Evolutionary conservation across 1,140 invertebrate species (phyloP), one percentile per base, ranked within the genome.

Genomic region (Euschistus heros): DNA sequence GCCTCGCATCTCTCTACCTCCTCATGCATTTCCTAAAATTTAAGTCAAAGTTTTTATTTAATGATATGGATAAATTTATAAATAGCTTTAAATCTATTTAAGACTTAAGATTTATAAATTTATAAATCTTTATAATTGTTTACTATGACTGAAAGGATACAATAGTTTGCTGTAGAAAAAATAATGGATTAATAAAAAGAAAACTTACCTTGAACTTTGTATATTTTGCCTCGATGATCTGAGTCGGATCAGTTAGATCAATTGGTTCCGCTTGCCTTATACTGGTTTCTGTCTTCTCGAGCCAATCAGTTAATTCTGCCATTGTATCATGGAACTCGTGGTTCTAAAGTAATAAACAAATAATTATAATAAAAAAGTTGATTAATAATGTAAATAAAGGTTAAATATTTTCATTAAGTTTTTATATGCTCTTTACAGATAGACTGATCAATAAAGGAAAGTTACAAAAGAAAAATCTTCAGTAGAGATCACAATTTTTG

Each of bases 1-100:
- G 91, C 89, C 75, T 94, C 92, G 69, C 88, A 91, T 60, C 85
- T 77, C 70, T 89, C 85, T 55, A 95, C 76, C 69, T 94, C 90
- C 59, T 80, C 81, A 27, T 84, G 81, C 60, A 94, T 75, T 65
- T 91, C 90, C 86, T 88, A 37, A 15, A 52, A 27, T 26, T 27
- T 13, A 46, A 30, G 15, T n/a, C 13, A 47, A 2, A 2, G 7
- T 30, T 30, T 30, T 30, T 30, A 30, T 30, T 30, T 30, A 4
- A 30, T 30, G 7, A 4, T 30, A 4, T 30, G 27, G 27, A 30
- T 30, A 30, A 30, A 30, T 30, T n/a, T n/a, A n/a, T n/a, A n/a
- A n/a, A n/a, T n/a, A n/a, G n/a, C n/a, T n/a, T n/a, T n/a, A n/a
- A n/a, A n/a, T n/a, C n/a, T n/a, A n/a, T n/a, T n/a, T n/a, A n/a